Evolutionary conservation across 2,888 invertebrate species (phyloP).

Genomic region (Chrysina gloriosa): DNA sequence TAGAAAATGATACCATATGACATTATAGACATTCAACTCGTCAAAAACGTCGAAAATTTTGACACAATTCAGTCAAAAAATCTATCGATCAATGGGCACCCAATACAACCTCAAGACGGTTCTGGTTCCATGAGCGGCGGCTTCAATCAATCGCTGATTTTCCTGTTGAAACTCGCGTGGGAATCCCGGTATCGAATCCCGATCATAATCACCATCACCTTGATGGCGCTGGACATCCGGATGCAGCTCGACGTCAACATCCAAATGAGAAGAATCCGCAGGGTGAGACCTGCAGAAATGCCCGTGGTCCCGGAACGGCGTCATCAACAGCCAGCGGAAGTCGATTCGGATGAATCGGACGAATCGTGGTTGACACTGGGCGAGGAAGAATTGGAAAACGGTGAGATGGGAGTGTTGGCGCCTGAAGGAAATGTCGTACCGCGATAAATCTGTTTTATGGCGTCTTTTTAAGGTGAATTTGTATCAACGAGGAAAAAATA

Average conservation of each 20-base stretch:
- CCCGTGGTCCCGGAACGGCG: slow-evolving; percentile 33
- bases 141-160: slow-evolving; percentile 65
- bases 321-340: neutral
- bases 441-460: too few relatives aligned
- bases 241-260: slow-evolving; percentile 77
- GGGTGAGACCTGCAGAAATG: slow-evolving; percentile 41
- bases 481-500: too few relatives aligned
- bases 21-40: too few relatives aligned
- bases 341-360: slow-evolving; percentile 39
- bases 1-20: too few relatives aligned
- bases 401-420: neutral
- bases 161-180: slow-evolving; percentile 79
- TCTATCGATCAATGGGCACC: too few relatives aligned
- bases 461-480: too few relatives aligned
- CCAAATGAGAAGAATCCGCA: slow-evolving; percentile 63
- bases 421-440: too few relatives aligned
- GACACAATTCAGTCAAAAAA: too few relatives aligned
- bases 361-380: too few relatives aligned
- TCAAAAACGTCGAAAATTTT: too few relatives aligned
- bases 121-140: neutral
- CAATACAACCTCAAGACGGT: too few relatives aligned
- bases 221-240: slow-evolving; percentile 75
- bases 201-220: slow-evolving; percentile 73
- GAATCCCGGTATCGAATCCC: slow-evolving; percentile 76
- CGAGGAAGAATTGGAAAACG: too few relatives aligned